A percentile compares a stretch with the other conserved stretches of the same genome.
phyloP scores from a whole-genome alignment of 30 jellyfish, hydroid and myxozoan genomes.

The Hydractinia symbiolongicarpus region DNA sequence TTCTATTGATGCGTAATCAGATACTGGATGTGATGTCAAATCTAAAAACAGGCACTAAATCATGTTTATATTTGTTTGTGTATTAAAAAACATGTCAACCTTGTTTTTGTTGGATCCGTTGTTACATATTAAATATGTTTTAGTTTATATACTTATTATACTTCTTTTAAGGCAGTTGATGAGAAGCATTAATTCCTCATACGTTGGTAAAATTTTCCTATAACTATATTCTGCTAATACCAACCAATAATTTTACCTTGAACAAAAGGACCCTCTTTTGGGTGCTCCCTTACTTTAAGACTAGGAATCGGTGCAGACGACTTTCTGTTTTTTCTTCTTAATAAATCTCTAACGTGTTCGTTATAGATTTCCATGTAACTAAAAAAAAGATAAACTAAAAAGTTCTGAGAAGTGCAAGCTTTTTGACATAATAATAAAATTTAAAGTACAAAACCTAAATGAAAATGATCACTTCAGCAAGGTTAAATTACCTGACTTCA shows the following conservation, averaged over 20 bases:
- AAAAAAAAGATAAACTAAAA: neutral
- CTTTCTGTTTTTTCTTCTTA: constrained; percentile 44
- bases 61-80: too few relatives aligned
- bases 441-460: too few relatives aligned
- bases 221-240: neutral
- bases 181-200: neutral
- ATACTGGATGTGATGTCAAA: constrained; percentile 76
- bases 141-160: too few relatives aligned
- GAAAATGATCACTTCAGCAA: too few relatives aligned
- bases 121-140: too few relatives aligned
- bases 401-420: neutral
- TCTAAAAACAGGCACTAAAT: constrained; percentile 26
- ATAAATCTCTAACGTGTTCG: constrained; percentile 83
- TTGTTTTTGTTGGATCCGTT: too few relatives aligned
- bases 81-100: too few relatives aligned
- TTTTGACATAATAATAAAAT: too few relatives aligned
- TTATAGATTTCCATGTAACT: constrained; percentile 89
- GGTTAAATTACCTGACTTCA: constrained; percentile 64
- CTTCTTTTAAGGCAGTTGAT: too few relatives aligned
- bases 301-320: constrained; percentile 33
- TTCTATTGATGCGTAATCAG: constrained; percentile 73
- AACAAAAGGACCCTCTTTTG: constrained; percentile 95
- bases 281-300: constrained; percentile 83
- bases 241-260: constrained; percentile 53
- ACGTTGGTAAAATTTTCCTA: neutral